Percentiles rank a stretch among this genome's conserved stretches.
Evolutionary conservation across 1,140 invertebrate genomes (phyloP).

Genomic region (Holotrichia oblita): DNA sequence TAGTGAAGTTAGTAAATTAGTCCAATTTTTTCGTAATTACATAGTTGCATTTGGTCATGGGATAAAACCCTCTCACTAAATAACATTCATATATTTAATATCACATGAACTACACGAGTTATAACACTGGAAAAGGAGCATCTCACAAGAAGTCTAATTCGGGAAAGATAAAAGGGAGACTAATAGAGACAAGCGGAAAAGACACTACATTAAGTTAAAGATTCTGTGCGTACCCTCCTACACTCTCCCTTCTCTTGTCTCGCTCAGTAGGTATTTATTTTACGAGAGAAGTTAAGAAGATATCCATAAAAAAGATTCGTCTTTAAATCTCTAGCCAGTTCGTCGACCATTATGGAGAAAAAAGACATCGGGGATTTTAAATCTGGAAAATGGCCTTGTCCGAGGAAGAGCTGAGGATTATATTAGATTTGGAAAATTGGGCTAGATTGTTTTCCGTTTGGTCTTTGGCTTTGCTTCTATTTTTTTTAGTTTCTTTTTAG

Average conservation of each 20-base stretch:
- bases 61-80: too few species aligned
- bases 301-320: not conserved
- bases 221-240: not conserved
- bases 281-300: constrained; percentile 12
- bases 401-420: not conserved
- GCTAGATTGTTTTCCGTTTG: not conserved
- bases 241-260: constrained; percentile 4
- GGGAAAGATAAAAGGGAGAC: not conserved
- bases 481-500: not conserved
- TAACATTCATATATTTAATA: too few species aligned
- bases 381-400: not conserved
- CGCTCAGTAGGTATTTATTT: constrained; percentile 12
- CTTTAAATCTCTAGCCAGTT: constrained; percentile 2
- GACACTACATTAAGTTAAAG: not conserved
- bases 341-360: not conserved
- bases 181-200: not conserved
- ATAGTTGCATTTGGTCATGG: too few species aligned
- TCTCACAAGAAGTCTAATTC: too few species aligned
- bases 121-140: too few species aligned
- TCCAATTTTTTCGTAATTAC: too few species aligned
- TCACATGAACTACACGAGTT: too few species aligned
- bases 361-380: constrained; percentile 6
- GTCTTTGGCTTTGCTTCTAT: not conserved
- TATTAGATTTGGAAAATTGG: constrained; percentile 8
- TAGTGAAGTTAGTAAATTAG: too few species aligned